Percentiles rank a stretch among this genome's conserved stretches.
Conservation (phyloP, 2,888 invertebrate species). For the Ormyrus thymus region DNA sequence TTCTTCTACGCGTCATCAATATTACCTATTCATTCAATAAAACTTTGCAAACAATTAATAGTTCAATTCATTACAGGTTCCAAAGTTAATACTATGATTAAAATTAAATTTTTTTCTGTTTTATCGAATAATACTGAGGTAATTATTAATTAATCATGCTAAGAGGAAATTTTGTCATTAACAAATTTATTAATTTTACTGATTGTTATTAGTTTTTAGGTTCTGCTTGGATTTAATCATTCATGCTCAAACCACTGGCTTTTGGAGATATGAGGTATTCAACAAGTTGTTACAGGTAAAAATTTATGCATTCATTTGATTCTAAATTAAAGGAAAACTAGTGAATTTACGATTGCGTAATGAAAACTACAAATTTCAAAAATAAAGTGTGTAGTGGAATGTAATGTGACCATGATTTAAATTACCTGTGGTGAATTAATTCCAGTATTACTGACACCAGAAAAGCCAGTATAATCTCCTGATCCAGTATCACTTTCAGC, state of each 20-base stretch:
- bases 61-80: not conserved
- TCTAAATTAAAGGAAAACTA: slow-evolving; percentile 42
- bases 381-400: slow-evolving; percentile 23
- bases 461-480: slow-evolving; percentile 67
- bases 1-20: not conserved
- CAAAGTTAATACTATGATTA: too few relatives aligned
- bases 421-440: slow-evolving; percentile 71
- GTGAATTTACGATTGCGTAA: slow-evolving; percentile 2
- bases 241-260: slow-evolving; percentile 62
- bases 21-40: slow-evolving; percentile 9
- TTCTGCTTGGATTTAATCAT: slow-evolving; percentile 21
- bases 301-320: slow-evolving; percentile 46
- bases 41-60: not conserved
- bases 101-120: not conserved
- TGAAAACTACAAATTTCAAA: too few relatives aligned
- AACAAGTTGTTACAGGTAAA: slow-evolving; percentile 72
- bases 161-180: slow-evolving; percentile 1
- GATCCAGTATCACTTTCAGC: slow-evolving; percentile 69
- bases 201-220: slow-evolving; percentile 17
- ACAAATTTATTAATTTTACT: not conserved
- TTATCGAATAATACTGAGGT: not conserved
- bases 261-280: slow-evolving; percentile 69
- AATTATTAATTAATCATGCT: slow-evolving; percentile 38
- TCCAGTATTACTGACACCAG: slow-evolving; percentile 61
- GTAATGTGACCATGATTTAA: not conserved